Evolutionary conservation across 2,113 vertebrate genomes (phyloP).

Genomic region (Xiphophorus couchianus): DNA sequence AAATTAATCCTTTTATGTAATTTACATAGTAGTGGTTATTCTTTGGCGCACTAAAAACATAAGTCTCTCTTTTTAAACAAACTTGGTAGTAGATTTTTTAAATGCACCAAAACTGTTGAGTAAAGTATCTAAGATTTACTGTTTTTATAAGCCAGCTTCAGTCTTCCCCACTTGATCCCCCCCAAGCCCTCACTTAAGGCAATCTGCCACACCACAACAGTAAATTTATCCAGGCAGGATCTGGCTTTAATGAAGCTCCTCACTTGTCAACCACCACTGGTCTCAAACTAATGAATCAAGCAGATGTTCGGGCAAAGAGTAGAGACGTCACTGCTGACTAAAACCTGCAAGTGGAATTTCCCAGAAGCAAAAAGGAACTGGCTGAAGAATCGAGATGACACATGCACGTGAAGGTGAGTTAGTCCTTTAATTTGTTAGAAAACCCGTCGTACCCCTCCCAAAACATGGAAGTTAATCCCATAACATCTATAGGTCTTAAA

Average conservation of each 20-base stretch:
- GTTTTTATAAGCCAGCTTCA: background rate
- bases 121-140: background rate
- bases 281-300: slow-evolving; percentile 16
- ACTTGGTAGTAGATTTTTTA: background rate
- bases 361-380: slow-evolving; percentile 62
- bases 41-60: no score
- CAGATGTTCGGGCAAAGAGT: slow-evolving; percentile 44
- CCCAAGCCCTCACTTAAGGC: no score
- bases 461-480: slow-evolving; percentile 16
- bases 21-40: background rate
- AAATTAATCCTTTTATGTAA: background rate
- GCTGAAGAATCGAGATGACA: slow-evolving; percentile 57
- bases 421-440: slow-evolving; percentile 67
- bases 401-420: slow-evolving; percentile 82
- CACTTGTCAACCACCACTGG: background rate
- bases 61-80: no score
- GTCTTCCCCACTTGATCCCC: background rate
- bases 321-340: slow-evolving; percentile 25
- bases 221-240: background rate
- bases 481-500: slow-evolving; percentile 8
- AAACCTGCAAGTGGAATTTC: slow-evolving; percentile 20
- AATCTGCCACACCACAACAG: background rate
- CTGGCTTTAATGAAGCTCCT: slow-evolving; percentile 12
- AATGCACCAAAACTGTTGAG: background rate
- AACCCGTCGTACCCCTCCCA: background rate